Evolutionary conservation across 2,888 invertebrate genomes (phyloP), one percentile per base, ranked within the genome.

Genomic region (Merodon equestris): DNA sequence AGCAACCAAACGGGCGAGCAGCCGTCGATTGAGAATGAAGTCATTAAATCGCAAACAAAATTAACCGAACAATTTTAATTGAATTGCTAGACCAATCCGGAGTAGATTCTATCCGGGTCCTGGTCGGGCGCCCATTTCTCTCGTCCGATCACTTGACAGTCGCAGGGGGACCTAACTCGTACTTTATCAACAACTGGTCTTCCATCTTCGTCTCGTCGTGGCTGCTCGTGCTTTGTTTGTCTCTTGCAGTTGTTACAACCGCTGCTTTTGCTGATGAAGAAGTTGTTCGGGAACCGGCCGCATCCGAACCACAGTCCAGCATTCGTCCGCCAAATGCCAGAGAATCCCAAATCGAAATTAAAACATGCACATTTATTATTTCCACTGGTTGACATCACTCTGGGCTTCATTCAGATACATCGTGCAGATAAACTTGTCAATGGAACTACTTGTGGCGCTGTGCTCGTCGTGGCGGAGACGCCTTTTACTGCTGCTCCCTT

Each of bases 61-160:
- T 83, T 83, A 83, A 83, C 82, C 81, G 74, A 82, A 83, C 82
- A 77, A 83, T 83, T 83, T 83, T 83, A 83, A 83, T 83, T 83
- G 83, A 83, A 81, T 82, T 75, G 57, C 67, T 60, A 44, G 56
- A 42, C 13, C 38, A 40, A 81, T 81, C 75, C 47, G 40, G 54
- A 45, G 64, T 34, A 42, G 70, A 70, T 81, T 75, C 79, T 50
- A 79, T 74, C 63, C 74, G 58, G 50, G 48, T 70, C 70, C 70
- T 70, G 75, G 57, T 66, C 60, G n/a, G 66, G 66, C 75, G 79
- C 74, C 63, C 66, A 64, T 61, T 64, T 61, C 54, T 38, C 14
- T 19, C 60, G 44, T 10, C 34, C 51, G 63, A 44, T 40, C 54
- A 54, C 72, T 66, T 60, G 72, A 76, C 64, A 50, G 50, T 72